phyloP scores from a whole-genome alignment of 1,140 invertebrate genomes.

The Cherax destructor region DNA sequence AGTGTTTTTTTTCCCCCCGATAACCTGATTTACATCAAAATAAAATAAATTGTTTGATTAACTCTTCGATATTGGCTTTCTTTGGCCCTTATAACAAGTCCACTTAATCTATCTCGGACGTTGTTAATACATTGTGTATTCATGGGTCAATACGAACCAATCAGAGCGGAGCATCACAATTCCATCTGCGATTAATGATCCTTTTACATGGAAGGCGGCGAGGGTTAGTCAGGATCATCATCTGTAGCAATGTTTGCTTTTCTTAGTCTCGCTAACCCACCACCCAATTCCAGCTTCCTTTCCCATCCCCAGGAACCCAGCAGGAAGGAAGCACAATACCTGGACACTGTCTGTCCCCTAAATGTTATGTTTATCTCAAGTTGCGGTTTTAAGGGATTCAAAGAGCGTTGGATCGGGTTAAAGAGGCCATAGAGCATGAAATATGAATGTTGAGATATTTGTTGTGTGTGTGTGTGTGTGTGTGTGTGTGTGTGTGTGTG shows the following conservation, averaged over 20 bases:
- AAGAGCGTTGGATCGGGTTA: neutral
- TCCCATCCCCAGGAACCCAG: too few relatives aligned
- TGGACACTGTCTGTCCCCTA: too few relatives aligned
- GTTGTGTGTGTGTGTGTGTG: neutral
- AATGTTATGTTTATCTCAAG: neutral
- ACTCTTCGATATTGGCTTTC: too few relatives aligned
- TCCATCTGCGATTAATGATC: neutral
- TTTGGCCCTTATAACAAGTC: neutral
- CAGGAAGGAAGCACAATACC: too few relatives aligned
- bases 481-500: too few relatives aligned
- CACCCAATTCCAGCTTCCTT: too few relatives aligned
- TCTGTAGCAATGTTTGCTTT: too few relatives aligned
- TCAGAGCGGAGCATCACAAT: neutral
- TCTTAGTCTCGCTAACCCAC: too few relatives aligned
- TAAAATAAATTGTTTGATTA: too few relatives aligned
- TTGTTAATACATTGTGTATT: neutral
- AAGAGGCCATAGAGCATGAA: too few relatives aligned
- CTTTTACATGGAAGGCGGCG: neutral
- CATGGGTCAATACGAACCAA: neutral
- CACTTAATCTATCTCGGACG: neutral
- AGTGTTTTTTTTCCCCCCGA: too few relatives aligned
- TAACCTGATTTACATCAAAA: too few relatives aligned
- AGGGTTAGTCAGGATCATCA: neutral
- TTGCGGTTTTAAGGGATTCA: neutral
- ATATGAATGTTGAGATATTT: neutral